A percentile compares a stretch with the other conserved stretches of the same genome.
Conservation (phyloP, 2,888 invertebrate species). For the Diarsia rubi region DNA sequence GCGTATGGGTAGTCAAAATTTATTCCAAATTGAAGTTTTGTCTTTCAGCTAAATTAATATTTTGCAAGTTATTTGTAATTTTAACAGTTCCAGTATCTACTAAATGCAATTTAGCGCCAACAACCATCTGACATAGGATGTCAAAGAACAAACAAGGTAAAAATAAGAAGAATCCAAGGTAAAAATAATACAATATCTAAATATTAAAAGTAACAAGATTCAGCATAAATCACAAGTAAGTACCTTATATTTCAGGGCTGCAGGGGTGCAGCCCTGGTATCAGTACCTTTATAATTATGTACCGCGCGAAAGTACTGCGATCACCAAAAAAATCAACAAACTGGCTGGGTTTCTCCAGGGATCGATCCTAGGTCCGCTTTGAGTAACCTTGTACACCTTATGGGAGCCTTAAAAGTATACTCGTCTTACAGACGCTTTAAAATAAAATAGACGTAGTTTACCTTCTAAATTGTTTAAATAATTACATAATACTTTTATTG, state of each 20-base stretch:
- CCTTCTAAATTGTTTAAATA: slow-evolving; percentile 43
- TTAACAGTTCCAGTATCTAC: neutral
- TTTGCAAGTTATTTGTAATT: neutral
- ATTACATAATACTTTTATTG: slow-evolving; percentile 61
- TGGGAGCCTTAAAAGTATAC: slow-evolving; percentile 18
- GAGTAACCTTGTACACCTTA: neutral
- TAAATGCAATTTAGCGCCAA: slow-evolving; percentile 6
- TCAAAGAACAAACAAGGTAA: neutral
- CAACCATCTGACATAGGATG: neutral
- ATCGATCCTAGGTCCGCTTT: slow-evolving; percentile 18
- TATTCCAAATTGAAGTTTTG: slow-evolving; percentile 45
- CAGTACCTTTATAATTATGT: neutral
- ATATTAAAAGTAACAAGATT: slow-evolving; percentile 3
- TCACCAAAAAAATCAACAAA: neutral
- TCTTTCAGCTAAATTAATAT: slow-evolving; percentile 29
- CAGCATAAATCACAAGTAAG: slow-evolving; percentile 26
- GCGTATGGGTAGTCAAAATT: slow-evolving; percentile 26
- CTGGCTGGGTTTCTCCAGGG: slow-evolving; percentile 8
- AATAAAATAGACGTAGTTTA: slow-evolving; percentile 24
- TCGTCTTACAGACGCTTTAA: slow-evolving; percentile 27
- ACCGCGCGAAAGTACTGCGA: neutral
- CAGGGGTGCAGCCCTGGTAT: no score
- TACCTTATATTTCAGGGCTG: neutral
- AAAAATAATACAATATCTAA: slow-evolving; percentile 4
- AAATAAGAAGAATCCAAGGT: neutral